Evolutionary conservation across 2,797 vertebrate species (phyloP).

Genomic region (Anguilla obscura): DNA sequence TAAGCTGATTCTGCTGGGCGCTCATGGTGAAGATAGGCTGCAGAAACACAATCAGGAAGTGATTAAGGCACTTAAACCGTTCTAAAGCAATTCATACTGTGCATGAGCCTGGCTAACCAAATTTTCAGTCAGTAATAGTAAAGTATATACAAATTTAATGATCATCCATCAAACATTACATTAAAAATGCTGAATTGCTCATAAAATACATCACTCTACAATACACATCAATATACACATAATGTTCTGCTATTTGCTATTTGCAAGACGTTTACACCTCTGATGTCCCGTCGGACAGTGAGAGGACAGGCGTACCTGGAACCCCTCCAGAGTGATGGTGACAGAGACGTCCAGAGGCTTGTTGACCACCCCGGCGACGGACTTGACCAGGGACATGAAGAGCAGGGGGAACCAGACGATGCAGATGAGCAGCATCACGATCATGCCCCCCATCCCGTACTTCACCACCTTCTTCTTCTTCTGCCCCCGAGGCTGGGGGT

Average conservation of each 20-base stretch:
- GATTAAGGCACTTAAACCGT: constrained; percentile 28
- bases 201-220: not conserved
- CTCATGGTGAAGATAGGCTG: constrained; percentile 98
- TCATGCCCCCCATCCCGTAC: constrained; percentile 96
- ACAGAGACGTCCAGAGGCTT: constrained; percentile 89
- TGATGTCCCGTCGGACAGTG: not conserved
- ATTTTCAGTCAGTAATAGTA: not conserved
- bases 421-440: constrained; percentile 90
- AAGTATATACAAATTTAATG: not conserved
- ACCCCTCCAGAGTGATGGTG: constrained; percentile 90
- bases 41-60: constrained; percentile 57
- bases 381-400: constrained; percentile 95
- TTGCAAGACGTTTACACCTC: not conserved
- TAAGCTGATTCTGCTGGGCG: constrained; percentile 89
- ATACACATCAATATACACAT: not conserved
- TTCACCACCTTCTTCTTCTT: constrained; percentile 97
- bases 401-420: constrained; percentile 96
- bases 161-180: not conserved
- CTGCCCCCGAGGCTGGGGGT: constrained; percentile 92
- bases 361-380: constrained; percentile 92
- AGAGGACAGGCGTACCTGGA: constrained; percentile 75
- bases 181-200: not conserved
- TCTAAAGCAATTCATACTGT: not conserved
- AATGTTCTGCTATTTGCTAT: not conserved
- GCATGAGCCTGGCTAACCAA: not conserved